These are phyloP conservation scores for Chaetoderma sp. DNA, from an alignment of 2,888 invertebrate genomes.

Conservation along the genomic window DNA sequence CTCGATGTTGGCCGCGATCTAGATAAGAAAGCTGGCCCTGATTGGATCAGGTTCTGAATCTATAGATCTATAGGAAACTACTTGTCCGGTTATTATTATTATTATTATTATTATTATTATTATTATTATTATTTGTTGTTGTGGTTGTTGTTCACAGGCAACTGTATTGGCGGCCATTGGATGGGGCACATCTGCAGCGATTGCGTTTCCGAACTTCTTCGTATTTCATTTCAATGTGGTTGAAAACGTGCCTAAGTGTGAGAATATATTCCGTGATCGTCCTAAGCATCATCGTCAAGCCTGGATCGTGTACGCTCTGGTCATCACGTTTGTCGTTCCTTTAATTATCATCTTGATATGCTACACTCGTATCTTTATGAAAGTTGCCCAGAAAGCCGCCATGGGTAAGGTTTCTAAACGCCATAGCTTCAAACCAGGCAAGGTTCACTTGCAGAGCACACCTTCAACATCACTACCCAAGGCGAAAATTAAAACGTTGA, in stretches of 20 bases:
- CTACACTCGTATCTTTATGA: slow-evolving; percentile 65
- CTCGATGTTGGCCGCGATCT: no score
- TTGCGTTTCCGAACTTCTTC: slow-evolving; percentile 57
- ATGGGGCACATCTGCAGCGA: slow-evolving; percentile 53
- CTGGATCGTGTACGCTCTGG: slow-evolving; percentile 52
- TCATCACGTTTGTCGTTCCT: slow-evolving; percentile 63
- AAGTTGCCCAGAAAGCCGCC: slow-evolving; percentile 61
- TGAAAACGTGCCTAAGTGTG: slow-evolving; percentile 51
- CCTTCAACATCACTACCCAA: slow-evolving; percentile 62
- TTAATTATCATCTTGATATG: slow-evolving; percentile 59
- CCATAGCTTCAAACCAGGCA: slow-evolving; percentile 54
- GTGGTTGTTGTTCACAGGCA: slow-evolving; percentile 45
- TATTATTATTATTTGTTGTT: no score
- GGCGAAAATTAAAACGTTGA: slow-evolving; percentile 68
- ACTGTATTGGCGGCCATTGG: slow-evolving; percentile 54
- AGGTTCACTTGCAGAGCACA: slow-evolving; percentile 62
- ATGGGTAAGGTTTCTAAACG: slow-evolving; percentile 46
- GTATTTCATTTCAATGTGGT: slow-evolving; percentile 51
- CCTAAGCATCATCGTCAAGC: slow-evolving; percentile 55
- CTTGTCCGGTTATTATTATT: no score
- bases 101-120: no score
- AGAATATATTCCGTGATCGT: slow-evolving; percentile 58
- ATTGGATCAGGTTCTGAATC: no score
- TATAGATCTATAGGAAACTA: no score
- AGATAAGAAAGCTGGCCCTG: no score